phyloP scores from a whole-genome alignment of 2,888 invertebrate species.

The Caenorhabditis sp. region DNA sequence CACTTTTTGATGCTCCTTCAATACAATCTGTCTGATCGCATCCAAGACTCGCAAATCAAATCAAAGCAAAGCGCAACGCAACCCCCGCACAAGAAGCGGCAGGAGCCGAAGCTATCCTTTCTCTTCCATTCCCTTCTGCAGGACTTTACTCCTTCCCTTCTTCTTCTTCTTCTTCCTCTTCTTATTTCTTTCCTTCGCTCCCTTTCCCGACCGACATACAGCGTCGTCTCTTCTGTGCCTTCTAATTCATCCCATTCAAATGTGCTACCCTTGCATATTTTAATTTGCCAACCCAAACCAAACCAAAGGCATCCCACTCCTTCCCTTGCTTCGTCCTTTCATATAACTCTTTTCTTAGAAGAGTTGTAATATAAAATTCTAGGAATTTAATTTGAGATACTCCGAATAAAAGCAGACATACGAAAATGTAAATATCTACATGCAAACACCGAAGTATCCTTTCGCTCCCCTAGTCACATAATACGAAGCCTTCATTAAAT shows the following conservation, averaged over 20 bases:
- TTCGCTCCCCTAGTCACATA: conserved; percentile 48
- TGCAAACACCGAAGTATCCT: conserved; percentile 8
- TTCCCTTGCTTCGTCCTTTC: not conserved
- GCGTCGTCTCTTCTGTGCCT: conserved; percentile 25
- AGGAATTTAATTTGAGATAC: not conserved
- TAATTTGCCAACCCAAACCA: conserved; percentile 29
- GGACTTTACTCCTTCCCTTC: conserved; percentile 16
- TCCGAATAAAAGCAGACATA: not conserved
- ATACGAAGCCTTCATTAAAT: conserved; percentile 54
- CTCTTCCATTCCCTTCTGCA: conserved; percentile 36
- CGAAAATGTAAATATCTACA: not conserved
- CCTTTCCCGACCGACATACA: not conserved
- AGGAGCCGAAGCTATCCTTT: conserved; percentile 5
- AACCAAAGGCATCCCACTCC: not conserved
- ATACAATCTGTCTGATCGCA: conserved; percentile 48
- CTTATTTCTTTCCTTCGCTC: not conserved
- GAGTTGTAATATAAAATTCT: not conserved
- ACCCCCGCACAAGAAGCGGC: conserved; percentile 43
- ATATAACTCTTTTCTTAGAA: not conserved
- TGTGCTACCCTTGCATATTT: conserved; percentile 44
- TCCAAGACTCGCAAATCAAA: conserved; percentile 52
- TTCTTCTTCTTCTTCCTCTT: conserved; percentile 6
- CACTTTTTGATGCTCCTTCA: conserved; percentile 50
- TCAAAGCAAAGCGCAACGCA: conserved; percentile 19
- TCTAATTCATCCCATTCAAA: conserved; percentile 46